These are phyloP conservation scores for Pristionchus pacificus DNA, from an alignment of 1,140 invertebrate genomes.

Conservation along the genomic window DNA sequence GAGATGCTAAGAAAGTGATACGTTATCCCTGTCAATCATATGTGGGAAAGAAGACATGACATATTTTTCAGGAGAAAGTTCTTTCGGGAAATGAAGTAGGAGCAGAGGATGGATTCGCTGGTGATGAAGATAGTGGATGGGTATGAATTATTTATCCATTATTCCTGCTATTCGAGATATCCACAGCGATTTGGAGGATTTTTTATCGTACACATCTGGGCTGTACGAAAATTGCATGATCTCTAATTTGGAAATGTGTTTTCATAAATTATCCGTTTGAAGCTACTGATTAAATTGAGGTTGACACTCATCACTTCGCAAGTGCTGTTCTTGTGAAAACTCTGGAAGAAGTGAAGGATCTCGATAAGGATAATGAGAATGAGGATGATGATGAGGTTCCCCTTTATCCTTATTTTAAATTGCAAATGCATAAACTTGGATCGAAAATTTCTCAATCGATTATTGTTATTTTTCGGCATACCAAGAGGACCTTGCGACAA, in stretches of 20 bases:
- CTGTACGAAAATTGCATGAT: no score
- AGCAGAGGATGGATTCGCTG: constrained; percentile 76
- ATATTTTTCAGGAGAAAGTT: constrained; percentile 59
- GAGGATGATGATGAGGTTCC: background rate
- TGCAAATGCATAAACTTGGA: no score
- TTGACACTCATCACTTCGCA: constrained; percentile 91
- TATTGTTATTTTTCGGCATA: no score
- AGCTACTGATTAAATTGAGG: background rate
- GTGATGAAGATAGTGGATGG: constrained; percentile 88
- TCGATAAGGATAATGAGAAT: background rate
- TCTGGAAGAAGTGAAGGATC: background rate
- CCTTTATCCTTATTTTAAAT: background rate
- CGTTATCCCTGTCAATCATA: no score
- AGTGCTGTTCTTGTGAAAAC: background rate
- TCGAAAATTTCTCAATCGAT: no score
- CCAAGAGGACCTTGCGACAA: no score
- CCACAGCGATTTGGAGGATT: no score
- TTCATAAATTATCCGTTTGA: background rate
- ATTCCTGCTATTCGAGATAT: background rate
- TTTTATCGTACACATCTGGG: no score
- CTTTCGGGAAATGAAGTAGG: constrained; percentile 74
- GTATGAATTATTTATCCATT: constrained; percentile 52
- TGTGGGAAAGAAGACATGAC: no score
- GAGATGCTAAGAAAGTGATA: no score
- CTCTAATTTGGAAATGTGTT: no score